Evolutionary conservation across 2,888 invertebrate genomes (phyloP), one percentile per base, ranked within the genome.

Genomic region (Eilema caniola): DNA sequence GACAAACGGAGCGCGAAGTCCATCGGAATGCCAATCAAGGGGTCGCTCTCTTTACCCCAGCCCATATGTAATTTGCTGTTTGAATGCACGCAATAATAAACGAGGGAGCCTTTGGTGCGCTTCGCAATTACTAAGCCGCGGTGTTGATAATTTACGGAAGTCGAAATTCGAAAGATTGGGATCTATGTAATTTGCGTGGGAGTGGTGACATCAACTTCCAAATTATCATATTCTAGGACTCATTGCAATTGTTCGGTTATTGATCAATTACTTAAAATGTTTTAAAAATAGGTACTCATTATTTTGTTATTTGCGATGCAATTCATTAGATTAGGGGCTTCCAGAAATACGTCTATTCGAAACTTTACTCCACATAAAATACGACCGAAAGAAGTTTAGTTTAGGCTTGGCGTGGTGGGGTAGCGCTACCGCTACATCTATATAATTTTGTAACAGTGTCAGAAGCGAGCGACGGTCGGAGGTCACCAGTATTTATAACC

Each of bases 1-100:
- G 85, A 86, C 86, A 89, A 92, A 88, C 88, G 90, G 88, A 84
- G 87, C 90, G 88, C 84, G 88, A 89, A 88, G 88, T 92, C 92
- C 91, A 89, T 94, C 91, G 94, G 91, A 92, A 93, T 92, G 93
- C 93, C 94, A 94, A 94, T 94, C 92, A 94, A 87, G 83, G 84
- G 79, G 73, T 73, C 62, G 69, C 67, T 75, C 82, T 83, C 81
- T 84, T 82, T 82, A 64, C 79, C 76, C 80, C 83, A 67, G 70
- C 82, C 83, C 82, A 83, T 80, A 83, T 76, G 84, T 86, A 85
- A 88, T 87, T 87, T 85, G 77, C 79, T 80, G 82, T 80, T 82
- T 83, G 76, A 74, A 80, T 80, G 85, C 82, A 83, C 72, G 71
- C 82, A 82, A 74, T 78, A 83, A 79, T 76, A 83, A 77, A 78